Evolutionary conservation across 1,140 invertebrate species (phyloP).

Genomic region (Leucophenga varia): DNA sequence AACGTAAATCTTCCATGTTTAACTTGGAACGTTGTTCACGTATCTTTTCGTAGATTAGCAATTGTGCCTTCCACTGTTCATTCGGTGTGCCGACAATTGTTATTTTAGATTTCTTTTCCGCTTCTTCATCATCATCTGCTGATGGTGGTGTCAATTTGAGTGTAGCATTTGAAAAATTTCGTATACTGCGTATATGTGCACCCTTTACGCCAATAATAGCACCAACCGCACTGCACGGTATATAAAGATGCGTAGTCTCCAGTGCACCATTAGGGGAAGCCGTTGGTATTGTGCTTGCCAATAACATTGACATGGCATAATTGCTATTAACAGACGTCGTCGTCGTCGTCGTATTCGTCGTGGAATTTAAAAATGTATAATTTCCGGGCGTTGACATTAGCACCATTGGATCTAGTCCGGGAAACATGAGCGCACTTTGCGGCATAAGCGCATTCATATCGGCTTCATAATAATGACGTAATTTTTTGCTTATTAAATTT

Average conservation of each 20-base stretch:
- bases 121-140: conserved; percentile 66
- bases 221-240: conserved; percentile 92
- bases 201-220: conserved; percentile 95
- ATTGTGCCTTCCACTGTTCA: conserved; percentile 96
- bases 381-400: conserved; percentile 83
- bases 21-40: conserved; percentile 85
- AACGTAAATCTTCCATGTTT: conserved; percentile 81
- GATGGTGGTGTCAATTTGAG: conserved; percentile 86
- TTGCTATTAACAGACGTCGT: too few relatives aligned
- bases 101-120: conserved; percentile 81
- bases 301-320: conserved; percentile 56
- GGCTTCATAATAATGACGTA: conserved; percentile 90
- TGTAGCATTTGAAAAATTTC: conserved; percentile 86
- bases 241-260: conserved; percentile 88
- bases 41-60: conserved; percentile 93
- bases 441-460: conserved; percentile 76
- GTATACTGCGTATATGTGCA: conserved; percentile 91
- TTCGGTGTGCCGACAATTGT: conserved; percentile 89
- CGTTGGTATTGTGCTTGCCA: conserved; percentile 48
- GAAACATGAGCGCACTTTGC: conserved; percentile 88
- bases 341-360: conserved; percentile 58
- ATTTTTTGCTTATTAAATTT: conserved; percentile 85
- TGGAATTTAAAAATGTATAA: conserved; percentile 57
- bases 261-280: conserved; percentile 59
- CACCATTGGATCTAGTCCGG: conserved; percentile 84